phyloP scores from a whole-genome alignment of 2,797 vertebrate species.

The Anas georgica region DNA sequence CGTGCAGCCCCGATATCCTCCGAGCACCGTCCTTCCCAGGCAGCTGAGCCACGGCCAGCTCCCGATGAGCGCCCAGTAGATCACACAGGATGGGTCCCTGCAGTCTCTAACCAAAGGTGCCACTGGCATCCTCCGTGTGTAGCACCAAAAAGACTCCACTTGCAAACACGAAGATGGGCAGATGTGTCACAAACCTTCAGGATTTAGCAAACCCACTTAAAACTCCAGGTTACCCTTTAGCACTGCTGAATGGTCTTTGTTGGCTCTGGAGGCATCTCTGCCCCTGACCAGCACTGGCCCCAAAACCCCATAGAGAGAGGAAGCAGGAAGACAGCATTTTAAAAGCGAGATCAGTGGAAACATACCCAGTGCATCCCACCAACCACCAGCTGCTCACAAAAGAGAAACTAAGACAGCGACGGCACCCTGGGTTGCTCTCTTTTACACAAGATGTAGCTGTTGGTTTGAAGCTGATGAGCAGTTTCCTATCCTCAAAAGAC shows the following conservation, averaged over 20 bases:
- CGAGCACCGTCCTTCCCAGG: neutral
- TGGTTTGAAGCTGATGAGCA: slow-evolving; percentile 24
- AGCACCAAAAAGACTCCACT: neutral
- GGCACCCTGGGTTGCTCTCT: neutral
- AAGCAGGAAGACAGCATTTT: neutral
- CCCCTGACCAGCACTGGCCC: neutral
- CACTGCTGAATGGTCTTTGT: neutral
- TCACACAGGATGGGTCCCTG: neutral
- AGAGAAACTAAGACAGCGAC: neutral
- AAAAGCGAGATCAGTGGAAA: neutral
- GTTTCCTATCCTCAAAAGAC: slow-evolving; percentile 1
- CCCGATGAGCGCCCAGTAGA: fast-evolving
- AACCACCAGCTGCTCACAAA: neutral
- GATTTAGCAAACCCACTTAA: neutral
- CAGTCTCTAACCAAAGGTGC: neutral
- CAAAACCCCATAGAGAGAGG: neutral
- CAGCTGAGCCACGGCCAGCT: neutral
- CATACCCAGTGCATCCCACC: neutral
- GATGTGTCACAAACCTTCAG: neutral
- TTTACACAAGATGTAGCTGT: neutral
- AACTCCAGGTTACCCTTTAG: neutral
- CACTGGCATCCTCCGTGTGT: neutral
- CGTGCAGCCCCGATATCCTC: fast-evolving
- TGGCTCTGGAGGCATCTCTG: neutral
- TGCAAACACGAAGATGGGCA: neutral